These are phyloP conservation scores for Halichoerus grypus DNA, from an alignment of 2,113 vertebrate species.

Conservation along the genomic window DNA sequence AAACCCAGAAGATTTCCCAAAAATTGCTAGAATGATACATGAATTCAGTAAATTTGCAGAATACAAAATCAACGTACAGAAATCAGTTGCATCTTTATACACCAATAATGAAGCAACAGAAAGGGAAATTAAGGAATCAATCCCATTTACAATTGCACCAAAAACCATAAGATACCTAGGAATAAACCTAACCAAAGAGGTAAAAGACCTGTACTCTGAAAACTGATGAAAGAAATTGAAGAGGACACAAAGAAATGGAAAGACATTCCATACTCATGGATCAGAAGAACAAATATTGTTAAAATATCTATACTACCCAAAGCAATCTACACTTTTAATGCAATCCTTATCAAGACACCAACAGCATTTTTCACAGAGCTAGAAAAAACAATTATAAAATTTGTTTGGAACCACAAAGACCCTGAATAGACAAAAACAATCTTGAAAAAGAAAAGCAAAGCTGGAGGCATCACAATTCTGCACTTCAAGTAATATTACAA, in stretches of 20 bases:
- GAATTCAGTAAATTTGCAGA: not conserved
- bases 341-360: not conserved
- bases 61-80: not conserved
- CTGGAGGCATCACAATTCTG: not conserved
- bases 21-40: not conserved
- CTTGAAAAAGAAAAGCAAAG: not conserved
- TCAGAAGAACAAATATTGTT: not conserved
- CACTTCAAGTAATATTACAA: not conserved
- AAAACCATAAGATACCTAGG: not conserved
- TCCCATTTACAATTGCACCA: not conserved
- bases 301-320: not conserved
- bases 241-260: not conserved
- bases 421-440: not conserved
- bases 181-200: not conserved
- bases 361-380: too few relatives aligned
- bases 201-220: not conserved
- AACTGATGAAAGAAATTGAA: not conserved
- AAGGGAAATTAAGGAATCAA: not conserved
- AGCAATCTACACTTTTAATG: not conserved
- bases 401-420: not conserved
- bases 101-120: not conserved
- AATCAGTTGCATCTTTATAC: not conserved
- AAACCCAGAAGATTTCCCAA: not conserved
- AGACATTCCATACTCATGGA: not conserved
- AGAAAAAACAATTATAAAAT: too few relatives aligned